A percentile compares a stretch with the other conserved stretches of the same genome.
phyloP scores from a whole-genome alignment of 2,888 invertebrate species.

The Chloroclysta siterata region DNA sequence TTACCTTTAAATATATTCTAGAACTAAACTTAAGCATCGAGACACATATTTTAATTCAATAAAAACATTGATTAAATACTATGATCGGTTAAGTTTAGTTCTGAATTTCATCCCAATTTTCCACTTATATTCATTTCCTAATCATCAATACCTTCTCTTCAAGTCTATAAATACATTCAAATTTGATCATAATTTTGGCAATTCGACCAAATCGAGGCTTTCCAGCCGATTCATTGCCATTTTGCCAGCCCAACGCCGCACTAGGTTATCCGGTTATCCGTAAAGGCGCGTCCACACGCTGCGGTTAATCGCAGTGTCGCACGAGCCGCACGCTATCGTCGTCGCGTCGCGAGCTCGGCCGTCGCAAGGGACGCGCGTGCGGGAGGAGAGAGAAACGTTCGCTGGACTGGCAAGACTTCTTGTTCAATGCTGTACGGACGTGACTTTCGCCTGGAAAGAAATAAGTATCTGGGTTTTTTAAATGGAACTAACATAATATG shows the following conservation, averaged over 20 bases:
- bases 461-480: background rate
- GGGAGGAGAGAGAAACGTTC: conserved; percentile 76
- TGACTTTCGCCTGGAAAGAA: conserved; percentile 72
- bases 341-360: conserved; percentile 57
- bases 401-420: conserved; percentile 63
- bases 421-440: conserved; percentile 71
- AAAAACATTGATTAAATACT: background rate
- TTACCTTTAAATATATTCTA: background rate
- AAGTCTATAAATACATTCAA: background rate
- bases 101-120: background rate
- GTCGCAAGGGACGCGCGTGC: conserved; percentile 71
- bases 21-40: background rate
- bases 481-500: too few relatives aligned
- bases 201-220: background rate
- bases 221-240: background rate
- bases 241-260: background rate
- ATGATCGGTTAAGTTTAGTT: background rate
- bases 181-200: background rate
- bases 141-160: background rate
- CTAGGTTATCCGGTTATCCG: background rate
- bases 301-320: conserved; percentile 71
- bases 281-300: conserved; percentile 21
- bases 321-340: conserved; percentile 76
- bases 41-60: background rate
- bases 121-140: too few relatives aligned